Evolutionary conservation across 1,140 invertebrate species (phyloP), one percentile per base, ranked within the genome.

Genomic region (Macrosteles quadrilineatus): DNA sequence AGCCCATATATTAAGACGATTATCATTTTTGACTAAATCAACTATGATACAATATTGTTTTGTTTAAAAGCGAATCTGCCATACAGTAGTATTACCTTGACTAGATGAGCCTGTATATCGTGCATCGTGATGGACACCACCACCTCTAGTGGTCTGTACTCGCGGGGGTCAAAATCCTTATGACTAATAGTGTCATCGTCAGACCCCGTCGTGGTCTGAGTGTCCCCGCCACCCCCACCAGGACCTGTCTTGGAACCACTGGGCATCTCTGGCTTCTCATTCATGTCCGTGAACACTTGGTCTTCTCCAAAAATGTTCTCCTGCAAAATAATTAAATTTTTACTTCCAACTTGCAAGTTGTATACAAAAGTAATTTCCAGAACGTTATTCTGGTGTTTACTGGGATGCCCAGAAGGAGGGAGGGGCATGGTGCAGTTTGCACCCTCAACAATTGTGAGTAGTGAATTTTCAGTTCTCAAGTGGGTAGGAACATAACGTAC

Each of bases 241-340:
- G 50, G 50, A 1, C 62, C 43, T 0, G 72, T 27, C 12, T 57
- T 59, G 23, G 68, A 50, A 67, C 68, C 72, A 31, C 55, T 36
- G 27, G 64, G 71, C 30, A 71, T 68, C 45, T 73, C 64, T 74
- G 69, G 69, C 47, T 72, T 70, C 67, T 76, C 59, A 71, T 73
- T 82, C 92, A 96, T 96, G 75, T 98, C 95, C 0, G 93, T 95
- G 77, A 98, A 97, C 6, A 84, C 87, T 81, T 98, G 95, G 84
- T 96, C 91, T 80, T 97, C 95, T 0, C 97, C 97, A 81, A 98
- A 95, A 70, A 98, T 94, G 77, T 98, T 98, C 83, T 98, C 96
- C 84, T 91, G 74, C 31, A 82, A 77, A 77, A 65, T n/a, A 29
- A 6, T 4, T 14, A 36, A 36, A 14, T 6, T 36, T 6, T 36